Evolutionary conservation across 2,888 invertebrate genomes (phyloP).

Genomic region (Drosophila fungiperda): DNA sequence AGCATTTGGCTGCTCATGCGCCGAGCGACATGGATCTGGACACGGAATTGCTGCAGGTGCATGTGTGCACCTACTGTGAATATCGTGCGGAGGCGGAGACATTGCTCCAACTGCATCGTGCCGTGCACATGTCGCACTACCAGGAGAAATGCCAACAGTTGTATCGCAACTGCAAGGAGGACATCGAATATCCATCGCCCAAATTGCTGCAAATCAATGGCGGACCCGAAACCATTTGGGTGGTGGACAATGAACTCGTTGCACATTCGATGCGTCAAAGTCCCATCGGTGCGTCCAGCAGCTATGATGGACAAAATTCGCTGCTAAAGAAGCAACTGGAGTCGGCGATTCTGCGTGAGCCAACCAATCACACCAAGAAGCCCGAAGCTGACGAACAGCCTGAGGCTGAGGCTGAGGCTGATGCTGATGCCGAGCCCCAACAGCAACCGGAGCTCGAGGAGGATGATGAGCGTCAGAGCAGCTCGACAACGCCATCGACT

Average conservation of each 20-base stretch:
- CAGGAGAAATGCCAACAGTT: constrained; percentile 91
- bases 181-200: constrained; percentile 89
- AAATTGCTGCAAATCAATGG: constrained; percentile 85
- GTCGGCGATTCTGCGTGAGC: constrained; percentile 44
- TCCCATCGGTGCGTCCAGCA: constrained; percentile 47
- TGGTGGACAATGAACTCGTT: constrained; percentile 82
- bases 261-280: constrained; percentile 54
- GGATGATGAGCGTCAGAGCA: constrained; percentile 69
- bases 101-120: constrained; percentile 89
- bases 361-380: not conserved
- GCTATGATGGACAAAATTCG: constrained; percentile 76
- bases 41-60: constrained; percentile 65
- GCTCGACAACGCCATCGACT: constrained; percentile 77
- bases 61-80: constrained; percentile 91
- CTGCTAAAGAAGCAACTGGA: constrained; percentile 83
- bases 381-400: not conserved
- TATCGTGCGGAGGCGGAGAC: constrained; percentile 90
- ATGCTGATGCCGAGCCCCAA: not conserved
- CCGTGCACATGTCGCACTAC: constrained; percentile 92
- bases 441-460: constrained; percentile 42
- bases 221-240: constrained; percentile 83
- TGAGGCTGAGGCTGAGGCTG: not conserved
- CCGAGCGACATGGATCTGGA: constrained; percentile 42
- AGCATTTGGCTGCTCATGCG: constrained; percentile 87
- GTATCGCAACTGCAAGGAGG: constrained; percentile 88